Conservation (phyloP, 1,140 invertebrate species). For the Sitobion miscanthi region DNA sequence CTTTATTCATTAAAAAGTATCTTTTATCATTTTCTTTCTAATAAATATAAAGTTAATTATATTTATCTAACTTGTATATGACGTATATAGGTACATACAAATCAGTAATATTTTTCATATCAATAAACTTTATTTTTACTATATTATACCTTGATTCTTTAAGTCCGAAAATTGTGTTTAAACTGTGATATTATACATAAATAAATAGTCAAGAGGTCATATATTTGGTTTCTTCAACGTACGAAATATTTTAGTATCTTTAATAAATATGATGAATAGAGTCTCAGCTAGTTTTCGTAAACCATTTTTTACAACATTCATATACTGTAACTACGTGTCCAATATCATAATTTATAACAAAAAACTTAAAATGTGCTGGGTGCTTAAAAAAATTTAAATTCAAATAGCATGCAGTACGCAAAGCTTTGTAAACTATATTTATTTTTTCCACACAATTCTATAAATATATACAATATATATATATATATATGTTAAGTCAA, state of each 20-base stretch:
- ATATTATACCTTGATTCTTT: neutral
- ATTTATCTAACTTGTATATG: neutral
- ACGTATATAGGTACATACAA: too few relatives aligned
- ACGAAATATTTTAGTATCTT: neutral
- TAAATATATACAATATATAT: neutral
- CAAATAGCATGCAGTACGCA: neutral
- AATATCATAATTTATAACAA: neutral
- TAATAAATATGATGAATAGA: neutral
- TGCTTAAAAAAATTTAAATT: neutral
- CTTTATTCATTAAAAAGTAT: too few relatives aligned
- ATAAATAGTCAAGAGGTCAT: neutral
- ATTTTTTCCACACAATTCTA: neutral
- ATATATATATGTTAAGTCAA: constrained; percentile 10
- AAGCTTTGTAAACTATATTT: neutral
- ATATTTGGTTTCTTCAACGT: neutral
- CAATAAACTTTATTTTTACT: neutral
- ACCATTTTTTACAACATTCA: neutral
- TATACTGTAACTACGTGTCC: neutral
- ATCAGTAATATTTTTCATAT: too few relatives aligned
- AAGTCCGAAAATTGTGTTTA: neutral
- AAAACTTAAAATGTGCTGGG: neutral
- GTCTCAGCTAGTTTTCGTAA: neutral
- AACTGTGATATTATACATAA: neutral
- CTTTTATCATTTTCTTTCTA: too few relatives aligned
- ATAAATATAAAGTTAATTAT: neutral